Evolutionary conservation across 2,888 invertebrate species (phyloP), one percentile per base, ranked within the genome.

Genomic region (Drosophila meridiana): DNA sequence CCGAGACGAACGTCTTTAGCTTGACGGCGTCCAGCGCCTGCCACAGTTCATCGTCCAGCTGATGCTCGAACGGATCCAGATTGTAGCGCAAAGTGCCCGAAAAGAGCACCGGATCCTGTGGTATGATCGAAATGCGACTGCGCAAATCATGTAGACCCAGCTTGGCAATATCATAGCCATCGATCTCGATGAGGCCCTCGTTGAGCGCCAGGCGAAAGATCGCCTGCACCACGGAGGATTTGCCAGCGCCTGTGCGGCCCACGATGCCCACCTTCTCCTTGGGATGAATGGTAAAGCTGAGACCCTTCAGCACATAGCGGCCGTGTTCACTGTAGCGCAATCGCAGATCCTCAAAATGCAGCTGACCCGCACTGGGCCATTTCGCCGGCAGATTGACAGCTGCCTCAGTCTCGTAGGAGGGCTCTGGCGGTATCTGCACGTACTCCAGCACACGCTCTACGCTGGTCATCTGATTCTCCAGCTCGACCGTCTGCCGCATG

Each of bases 91-190:
- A 92, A 28, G 96, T 95, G 6, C 97, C 97, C 0, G 96, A 96
- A 92, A 98, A 98, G n/a, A 98, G 92, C 28, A 97, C 95, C 0
- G 98, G 98, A 89, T 98, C 97, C 94, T 98, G 98, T 0, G 98
- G 98, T 87, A 98, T 98, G 73, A 98, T 98, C 0, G 98, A 96
- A 67, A 99, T 96, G 86, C 96, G 96, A 64, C 95, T 95, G 53
- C 98, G 94, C 20, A 99, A 93, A 84, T 97, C 96, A 92, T 96
- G 95, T 6, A 98, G 94, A 0, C 96, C 96, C 59, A 98, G 94
- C 6, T 93, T 93, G 47, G 94, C 94, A 0, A 95, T 96, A 66
- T 96, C 95, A 0, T 97, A 92, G 14, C 95, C 95, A 90, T 98
- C 98, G 69, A 98, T 96, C 71, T 94, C 92, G 30, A 98, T 95